Evolutionary conservation across 1,140 invertebrate species (phyloP).

Genomic region (Protaetia brevitarsis): DNA sequence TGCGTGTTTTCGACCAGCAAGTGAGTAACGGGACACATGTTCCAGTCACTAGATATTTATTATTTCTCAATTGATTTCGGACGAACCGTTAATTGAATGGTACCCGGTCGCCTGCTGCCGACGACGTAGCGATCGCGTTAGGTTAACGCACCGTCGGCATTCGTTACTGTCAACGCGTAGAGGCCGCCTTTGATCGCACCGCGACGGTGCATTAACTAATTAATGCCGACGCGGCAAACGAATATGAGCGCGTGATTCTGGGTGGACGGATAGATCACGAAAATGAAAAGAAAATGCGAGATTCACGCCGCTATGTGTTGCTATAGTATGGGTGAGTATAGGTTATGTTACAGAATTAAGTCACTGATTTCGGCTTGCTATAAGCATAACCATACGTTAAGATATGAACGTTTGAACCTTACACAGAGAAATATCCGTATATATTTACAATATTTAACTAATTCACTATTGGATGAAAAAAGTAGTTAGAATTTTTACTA

Average conservation of each 20-base stretch:
- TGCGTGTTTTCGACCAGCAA: constrained; percentile 1
- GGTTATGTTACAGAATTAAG: background rate
- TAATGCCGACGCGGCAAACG: constrained; percentile 4
- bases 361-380: no score
- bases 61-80: constrained; percentile 16
- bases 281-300: background rate
- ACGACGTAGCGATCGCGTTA: background rate
- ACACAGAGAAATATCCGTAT: no score
- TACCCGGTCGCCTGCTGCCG: background rate
- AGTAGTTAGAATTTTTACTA: no score
- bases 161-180: constrained; percentile 3
- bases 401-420: no score
- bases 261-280: background rate
- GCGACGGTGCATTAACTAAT: constrained; percentile 13
- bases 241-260: background rate
- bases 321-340: no score
- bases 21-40: constrained; percentile 15
- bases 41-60: constrained; percentile 15
- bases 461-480: no score
- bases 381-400: no score
- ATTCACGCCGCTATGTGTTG: no score
- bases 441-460: no score
- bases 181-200: constrained; percentile 5
- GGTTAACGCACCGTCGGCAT: constrained; percentile 5
- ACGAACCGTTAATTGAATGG: background rate